Percentiles rank a stretch among this genome's conserved stretches.
phyloP scores from a whole-genome alignment of 2,888 invertebrate species.

The Bhutanitis thaidina region DNA sequence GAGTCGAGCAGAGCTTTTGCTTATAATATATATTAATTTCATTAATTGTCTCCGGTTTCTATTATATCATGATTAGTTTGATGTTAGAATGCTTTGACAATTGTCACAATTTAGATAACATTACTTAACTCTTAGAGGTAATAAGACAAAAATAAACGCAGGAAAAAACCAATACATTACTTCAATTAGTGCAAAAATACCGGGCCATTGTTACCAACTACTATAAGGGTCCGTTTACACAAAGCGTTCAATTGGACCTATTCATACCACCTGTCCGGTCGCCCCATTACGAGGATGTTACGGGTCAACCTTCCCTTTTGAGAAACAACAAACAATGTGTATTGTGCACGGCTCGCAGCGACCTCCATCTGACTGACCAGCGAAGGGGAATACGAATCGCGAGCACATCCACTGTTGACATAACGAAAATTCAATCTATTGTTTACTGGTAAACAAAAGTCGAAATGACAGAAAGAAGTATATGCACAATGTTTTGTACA shows the following conservation, averaged over 20 bases:
- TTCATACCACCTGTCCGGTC: conserved; percentile 10
- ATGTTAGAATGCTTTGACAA: too few relatives aligned
- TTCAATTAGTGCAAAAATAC: conserved; percentile 13
- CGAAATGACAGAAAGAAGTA: not conserved
- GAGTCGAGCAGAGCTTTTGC: too few relatives aligned
- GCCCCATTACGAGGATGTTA: conserved; percentile 13
- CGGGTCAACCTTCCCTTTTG: conserved; percentile 15
- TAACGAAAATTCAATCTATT: not conserved
- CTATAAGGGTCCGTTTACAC: conserved; percentile 12
- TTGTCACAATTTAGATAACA: too few relatives aligned
- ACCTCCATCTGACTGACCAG: conserved; percentile 4
- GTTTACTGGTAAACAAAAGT: conserved; percentile 7
- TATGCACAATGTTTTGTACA: too few relatives aligned
- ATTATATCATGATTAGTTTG: too few relatives aligned
- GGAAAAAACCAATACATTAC: not conserved
- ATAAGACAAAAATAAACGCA: too few relatives aligned
- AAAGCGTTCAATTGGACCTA: conserved; percentile 14
- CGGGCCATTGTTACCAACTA: conserved; percentile 1
- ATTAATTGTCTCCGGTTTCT: too few relatives aligned
- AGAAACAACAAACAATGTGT: conserved; percentile 11
- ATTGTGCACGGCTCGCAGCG: not conserved
- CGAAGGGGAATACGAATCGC: not conserved
- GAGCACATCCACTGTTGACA: not conserved
- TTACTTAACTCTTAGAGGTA: too few relatives aligned
- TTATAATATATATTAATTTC: too few relatives aligned